Conservation (phyloP, 2,888 invertebrate genomes). For the Boloria selene region DNA sequence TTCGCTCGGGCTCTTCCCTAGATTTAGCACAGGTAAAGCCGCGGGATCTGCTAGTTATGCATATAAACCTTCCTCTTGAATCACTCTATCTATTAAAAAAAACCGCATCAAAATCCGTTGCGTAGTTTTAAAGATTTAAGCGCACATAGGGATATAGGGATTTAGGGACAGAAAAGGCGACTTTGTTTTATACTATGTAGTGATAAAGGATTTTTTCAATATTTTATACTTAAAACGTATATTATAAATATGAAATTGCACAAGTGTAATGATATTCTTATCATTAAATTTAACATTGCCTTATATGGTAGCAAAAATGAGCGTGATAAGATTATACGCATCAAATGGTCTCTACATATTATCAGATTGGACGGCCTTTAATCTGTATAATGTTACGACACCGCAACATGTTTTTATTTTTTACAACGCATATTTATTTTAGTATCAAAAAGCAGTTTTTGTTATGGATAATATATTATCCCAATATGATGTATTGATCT, state of each 20-base stretch:
- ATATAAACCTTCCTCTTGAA: too few species aligned
- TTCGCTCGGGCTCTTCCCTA: too few species aligned
- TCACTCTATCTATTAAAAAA: too few species aligned
- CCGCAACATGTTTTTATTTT: conserved; percentile 1
- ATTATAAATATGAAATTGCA: background rate
- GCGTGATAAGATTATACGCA: conserved; percentile 41
- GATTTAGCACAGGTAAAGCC: too few species aligned
- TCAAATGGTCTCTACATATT: conserved; percentile 15
- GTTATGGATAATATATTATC: too few species aligned
- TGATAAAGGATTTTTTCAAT: background rate
- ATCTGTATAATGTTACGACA: conserved; percentile 21
- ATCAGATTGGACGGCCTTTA: conserved; percentile 22
- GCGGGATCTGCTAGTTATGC: too few species aligned
- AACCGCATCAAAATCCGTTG: too few species aligned
- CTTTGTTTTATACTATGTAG: too few species aligned
- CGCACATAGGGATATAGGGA: too few species aligned
- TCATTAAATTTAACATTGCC: conserved; percentile 44
- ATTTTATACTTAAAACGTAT: conserved; percentile 4
- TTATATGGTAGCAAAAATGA: conserved; percentile 47
- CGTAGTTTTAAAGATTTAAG: too few species aligned
- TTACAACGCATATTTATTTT: conserved; percentile 1
- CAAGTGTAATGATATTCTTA: conserved; percentile 32
- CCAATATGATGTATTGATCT: too few species aligned
- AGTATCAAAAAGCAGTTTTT: conserved; percentile 4
- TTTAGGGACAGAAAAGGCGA: too few species aligned